phyloP scores from a whole-genome alignment of 1,140 invertebrate species.

The Gryon sp. region DNA sequence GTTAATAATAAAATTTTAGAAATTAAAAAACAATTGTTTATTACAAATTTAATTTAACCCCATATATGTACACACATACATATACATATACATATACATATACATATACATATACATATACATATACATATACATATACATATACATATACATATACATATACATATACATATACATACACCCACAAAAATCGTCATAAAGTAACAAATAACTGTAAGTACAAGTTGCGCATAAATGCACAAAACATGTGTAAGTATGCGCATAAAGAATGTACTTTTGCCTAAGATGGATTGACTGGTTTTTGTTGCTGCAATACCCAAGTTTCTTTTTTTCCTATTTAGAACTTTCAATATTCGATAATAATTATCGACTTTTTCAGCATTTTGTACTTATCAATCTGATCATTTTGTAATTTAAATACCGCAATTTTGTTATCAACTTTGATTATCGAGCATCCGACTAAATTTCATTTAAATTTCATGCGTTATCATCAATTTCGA shows the following conservation, averaged over 20 bases:
- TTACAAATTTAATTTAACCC: too few relatives aligned
- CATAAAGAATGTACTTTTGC: slow-evolving; percentile 45
- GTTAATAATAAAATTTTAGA: too few relatives aligned
- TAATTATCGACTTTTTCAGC: slow-evolving; percentile 15
- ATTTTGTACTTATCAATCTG: slow-evolving; percentile 30
- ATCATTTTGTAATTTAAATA: slow-evolving; percentile 21
- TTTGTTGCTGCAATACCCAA: slow-evolving; percentile 28
- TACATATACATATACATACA: too few relatives aligned
- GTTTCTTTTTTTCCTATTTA: slow-evolving; percentile 19
- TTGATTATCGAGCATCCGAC: slow-evolving; percentile 25
- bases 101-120: too few relatives aligned
- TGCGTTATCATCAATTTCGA: slow-evolving; percentile 19
- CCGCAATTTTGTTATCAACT: slow-evolving; percentile 46
- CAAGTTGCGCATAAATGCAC: slow-evolving; percentile 40
- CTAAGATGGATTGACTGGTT: slow-evolving; percentile 37
- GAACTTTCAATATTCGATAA: background rate
- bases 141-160: too few relatives aligned
- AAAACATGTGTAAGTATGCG: slow-evolving; percentile 37
- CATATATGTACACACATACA: too few relatives aligned
- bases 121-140: too few relatives aligned
- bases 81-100: too few relatives aligned
- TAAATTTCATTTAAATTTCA: slow-evolving; percentile 43
- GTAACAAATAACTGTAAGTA: slow-evolving; percentile 39
- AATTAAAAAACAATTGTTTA: too few relatives aligned
- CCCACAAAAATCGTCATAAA: slow-evolving; percentile 33